Conservation (phyloP, 2,888 invertebrate genomes). For the Drosophila macrospina region DNA sequence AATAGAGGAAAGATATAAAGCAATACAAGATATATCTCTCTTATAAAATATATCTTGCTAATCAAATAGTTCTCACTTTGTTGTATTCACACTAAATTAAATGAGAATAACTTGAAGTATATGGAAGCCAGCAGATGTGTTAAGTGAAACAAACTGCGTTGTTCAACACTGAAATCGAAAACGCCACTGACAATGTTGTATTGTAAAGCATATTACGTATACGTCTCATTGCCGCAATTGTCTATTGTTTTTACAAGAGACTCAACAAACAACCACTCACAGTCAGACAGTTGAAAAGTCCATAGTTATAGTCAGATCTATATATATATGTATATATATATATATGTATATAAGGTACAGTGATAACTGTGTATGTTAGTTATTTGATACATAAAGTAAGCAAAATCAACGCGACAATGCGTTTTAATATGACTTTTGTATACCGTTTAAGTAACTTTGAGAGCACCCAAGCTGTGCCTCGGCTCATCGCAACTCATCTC, state of each 20-base stretch:
- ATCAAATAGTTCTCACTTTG: background rate
- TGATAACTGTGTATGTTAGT: conserved; percentile 39
- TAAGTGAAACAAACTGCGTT: background rate
- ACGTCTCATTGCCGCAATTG: conserved; percentile 55
- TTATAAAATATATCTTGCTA: background rate
- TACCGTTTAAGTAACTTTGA: conserved; percentile 70
- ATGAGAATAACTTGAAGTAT: too few species aligned
- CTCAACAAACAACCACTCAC: conserved; percentile 17
- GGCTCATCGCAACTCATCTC: conserved; percentile 23
- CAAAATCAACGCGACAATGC: conserved; percentile 75
- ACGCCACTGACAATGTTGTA: conserved; percentile 10
- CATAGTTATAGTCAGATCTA: conserved; percentile 27
- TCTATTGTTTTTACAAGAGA: conserved; percentile 49
- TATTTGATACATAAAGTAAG: conserved; percentile 63
- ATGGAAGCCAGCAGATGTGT: too few species aligned
- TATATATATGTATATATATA: conserved; percentile 14
- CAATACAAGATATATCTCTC: background rate
- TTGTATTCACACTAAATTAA: background rate
- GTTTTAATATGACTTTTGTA: conserved; percentile 78
- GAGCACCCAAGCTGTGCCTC: conserved; percentile 45
- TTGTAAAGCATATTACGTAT: conserved; percentile 56
- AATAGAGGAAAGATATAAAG: background rate
- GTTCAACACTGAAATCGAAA: conserved; percentile 26
- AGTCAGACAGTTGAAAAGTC: conserved; percentile 29
- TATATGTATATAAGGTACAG: conserved; percentile 2